Percentiles rank a stretch among this genome's conserved stretches.
Evolutionary conservation across 1,140 invertebrate species (phyloP).

Genomic region (Probaryconus sp.): DNA sequence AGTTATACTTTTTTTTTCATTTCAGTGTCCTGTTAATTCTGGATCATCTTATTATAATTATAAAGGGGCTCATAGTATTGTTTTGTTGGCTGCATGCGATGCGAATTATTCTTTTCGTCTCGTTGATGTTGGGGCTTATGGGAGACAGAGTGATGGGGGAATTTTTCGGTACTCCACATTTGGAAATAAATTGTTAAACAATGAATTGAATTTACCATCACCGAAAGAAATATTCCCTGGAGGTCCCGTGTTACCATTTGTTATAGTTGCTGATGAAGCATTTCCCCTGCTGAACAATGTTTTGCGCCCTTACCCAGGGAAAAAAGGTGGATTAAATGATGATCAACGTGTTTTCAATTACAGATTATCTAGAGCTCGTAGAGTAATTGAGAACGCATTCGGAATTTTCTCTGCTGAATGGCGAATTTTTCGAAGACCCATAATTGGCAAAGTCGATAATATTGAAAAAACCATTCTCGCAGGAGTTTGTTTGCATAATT

Average conservation of each 20-base stretch:
- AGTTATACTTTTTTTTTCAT: background rate
- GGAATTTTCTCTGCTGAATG: conserved; percentile 73
- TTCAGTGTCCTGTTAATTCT: background rate
- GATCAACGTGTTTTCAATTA: conserved; percentile 70
- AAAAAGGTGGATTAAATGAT: conserved; percentile 50
- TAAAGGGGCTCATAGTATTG: background rate
- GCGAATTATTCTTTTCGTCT: too few relatives aligned
- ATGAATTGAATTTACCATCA: too few relatives aligned
- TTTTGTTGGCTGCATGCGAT: background rate
- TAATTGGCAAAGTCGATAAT: too few relatives aligned
- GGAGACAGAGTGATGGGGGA: conserved; percentile 10
- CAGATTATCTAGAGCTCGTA: conserved; percentile 69
- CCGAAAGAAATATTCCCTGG: too few relatives aligned
- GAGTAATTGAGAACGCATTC: conserved; percentile 73
- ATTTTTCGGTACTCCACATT: too few relatives aligned
- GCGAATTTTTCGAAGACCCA: conserved; percentile 64
- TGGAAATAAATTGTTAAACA: too few relatives aligned
- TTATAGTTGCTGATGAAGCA: conserved; percentile 69
- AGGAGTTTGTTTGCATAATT: too few relatives aligned
- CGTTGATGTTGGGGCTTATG: too few relatives aligned
- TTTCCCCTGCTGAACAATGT: conserved; percentile 66
- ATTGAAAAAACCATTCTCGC: too few relatives aligned
- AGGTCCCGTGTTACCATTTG: conserved; percentile 61
- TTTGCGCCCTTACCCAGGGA: conserved; percentile 69
- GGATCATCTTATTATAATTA: conserved; percentile 7